phyloP scores from a whole-genome alignment of 2,113 vertebrate genomes.

The Microtus ochrogaster region DNA sequence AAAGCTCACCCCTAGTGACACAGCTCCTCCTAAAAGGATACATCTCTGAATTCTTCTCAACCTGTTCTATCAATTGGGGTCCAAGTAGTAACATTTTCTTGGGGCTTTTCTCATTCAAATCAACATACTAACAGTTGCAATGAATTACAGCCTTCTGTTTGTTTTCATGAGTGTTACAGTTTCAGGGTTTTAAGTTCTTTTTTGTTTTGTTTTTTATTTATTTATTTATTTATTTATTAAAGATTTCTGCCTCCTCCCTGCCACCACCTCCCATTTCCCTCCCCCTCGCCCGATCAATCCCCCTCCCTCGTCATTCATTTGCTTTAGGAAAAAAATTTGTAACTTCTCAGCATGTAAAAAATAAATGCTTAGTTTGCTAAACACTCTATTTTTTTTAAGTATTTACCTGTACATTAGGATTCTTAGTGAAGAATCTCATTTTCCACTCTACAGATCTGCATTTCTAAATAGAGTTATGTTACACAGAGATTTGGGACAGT shows the following conservation, averaged over 20 bases:
- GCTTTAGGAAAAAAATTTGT: neutral
- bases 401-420: neutral
- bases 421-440: neutral
- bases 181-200: neutral
- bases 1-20: neutral
- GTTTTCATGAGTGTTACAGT: neutral
- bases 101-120: neutral
- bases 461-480: neutral
- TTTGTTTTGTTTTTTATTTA: too few species aligned
- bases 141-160: fast-evolving
- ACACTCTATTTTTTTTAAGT: neutral
- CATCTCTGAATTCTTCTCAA: neutral
- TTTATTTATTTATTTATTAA: too few species aligned
- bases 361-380: neutral
- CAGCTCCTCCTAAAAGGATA: neutral
- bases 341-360: neutral
- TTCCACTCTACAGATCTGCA: neutral
- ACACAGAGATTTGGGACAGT: too few species aligned
- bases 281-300: too few species aligned
- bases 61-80: neutral
- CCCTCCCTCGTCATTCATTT: neutral
- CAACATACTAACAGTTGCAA: too few species aligned
- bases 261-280: too few species aligned
- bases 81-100: fast-evolving
- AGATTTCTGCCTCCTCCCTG: too few species aligned